These are phyloP conservation scores for Globodera rostochiensis DNA, from an alignment of 1,140 invertebrate species.

Conservation along the genomic window DNA sequence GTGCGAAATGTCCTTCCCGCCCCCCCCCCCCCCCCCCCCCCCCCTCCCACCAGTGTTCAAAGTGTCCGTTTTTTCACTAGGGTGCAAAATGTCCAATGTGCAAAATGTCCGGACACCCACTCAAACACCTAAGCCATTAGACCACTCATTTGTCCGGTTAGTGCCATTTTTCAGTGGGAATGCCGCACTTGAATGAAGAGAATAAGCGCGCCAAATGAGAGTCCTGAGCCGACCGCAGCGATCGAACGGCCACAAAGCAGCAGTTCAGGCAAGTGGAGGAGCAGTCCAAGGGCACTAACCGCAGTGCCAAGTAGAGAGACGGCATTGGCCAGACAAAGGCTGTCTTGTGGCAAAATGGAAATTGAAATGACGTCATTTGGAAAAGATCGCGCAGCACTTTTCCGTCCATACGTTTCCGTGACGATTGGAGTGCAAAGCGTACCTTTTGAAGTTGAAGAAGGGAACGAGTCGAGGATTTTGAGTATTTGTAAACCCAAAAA, in stretches of 20 bases:
- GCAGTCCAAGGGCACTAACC: slow-evolving; percentile 36
- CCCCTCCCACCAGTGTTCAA: no score
- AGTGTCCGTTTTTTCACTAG: no score
- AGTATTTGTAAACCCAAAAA: slow-evolving; percentile 27
- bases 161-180: no score
- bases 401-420: slow-evolving; percentile 47
- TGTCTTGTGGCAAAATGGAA: slow-evolving; percentile 30
- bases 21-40: no score
- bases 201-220: slow-evolving; percentile 60
- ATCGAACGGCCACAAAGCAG: slow-evolving; percentile 51
- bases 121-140: no score
- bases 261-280: slow-evolving; percentile 41
- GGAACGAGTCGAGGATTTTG: not conserved
- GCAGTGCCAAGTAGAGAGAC: slow-evolving; percentile 31
- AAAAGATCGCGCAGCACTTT: not conserved
- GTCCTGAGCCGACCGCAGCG: slow-evolving; percentile 44
- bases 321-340: slow-evolving; percentile 42
- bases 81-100: no score
- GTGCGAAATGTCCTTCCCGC: no score
- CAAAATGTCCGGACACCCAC: no score
- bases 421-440: slow-evolving; percentile 45
- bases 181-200: slow-evolving; percentile 52
- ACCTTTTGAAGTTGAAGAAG: not conserved
- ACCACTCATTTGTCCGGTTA: no score
- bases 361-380: not conserved